These are phyloP conservation scores for Rhynchopsitta pachyrhyncha DNA, from an alignment of 2,113 vertebrate species.

Conservation along the genomic window DNA sequence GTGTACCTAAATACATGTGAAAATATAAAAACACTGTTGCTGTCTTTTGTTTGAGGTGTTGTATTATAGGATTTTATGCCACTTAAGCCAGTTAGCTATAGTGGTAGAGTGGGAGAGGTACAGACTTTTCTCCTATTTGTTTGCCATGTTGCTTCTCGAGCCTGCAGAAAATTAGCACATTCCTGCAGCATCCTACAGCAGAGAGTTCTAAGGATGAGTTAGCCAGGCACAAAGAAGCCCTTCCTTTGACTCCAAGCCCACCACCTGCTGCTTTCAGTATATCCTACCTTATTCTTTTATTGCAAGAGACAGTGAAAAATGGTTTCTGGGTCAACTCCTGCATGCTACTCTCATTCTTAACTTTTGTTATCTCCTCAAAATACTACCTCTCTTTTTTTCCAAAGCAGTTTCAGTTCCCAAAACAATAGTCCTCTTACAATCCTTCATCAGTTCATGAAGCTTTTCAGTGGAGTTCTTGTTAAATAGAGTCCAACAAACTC, in stretches of 20 bases:
- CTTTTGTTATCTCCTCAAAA: neutral
- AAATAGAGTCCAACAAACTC: neutral
- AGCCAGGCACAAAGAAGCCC: neutral
- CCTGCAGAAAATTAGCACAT: neutral
- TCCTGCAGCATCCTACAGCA: neutral
- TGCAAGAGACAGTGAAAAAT: neutral
- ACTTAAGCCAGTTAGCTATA: neutral
- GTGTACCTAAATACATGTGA: neutral
- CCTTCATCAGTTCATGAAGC: neutral
- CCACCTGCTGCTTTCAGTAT: neutral
- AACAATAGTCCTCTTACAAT: neutral
- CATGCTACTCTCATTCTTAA: neutral
- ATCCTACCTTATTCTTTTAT: neutral
- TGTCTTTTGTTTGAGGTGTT: neutral
- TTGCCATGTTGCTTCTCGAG: neutral
- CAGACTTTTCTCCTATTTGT: neutral
- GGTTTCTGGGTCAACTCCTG: neutral
- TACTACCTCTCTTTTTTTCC: neutral
- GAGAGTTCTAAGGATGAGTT: neutral
- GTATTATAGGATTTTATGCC: neutral
- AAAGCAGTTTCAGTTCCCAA: neutral
- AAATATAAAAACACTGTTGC: neutral
- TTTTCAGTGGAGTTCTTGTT: neutral
- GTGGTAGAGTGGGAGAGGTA: neutral
- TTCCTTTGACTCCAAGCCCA: neutral